phyloP scores from a whole-genome alignment of 2,113 vertebrate genomes.

The Cryptotis parvus region DNA sequence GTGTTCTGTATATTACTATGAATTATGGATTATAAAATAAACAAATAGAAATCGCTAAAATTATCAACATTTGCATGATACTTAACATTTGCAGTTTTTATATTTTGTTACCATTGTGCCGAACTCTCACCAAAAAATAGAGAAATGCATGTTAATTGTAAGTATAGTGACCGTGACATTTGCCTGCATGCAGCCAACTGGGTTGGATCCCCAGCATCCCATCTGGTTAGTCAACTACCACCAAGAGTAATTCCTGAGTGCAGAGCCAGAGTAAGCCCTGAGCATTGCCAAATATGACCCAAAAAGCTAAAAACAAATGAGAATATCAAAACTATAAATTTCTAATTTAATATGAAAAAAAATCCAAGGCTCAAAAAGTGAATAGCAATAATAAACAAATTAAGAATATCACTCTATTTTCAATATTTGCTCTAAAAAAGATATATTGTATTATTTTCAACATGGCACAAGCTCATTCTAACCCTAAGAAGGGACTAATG shows the following conservation, averaged over 20 bases:
- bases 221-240: no score
- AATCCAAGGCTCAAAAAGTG: not conserved
- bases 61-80: not conserved
- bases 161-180: not conserved
- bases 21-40: not conserved
- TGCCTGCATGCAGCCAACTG: no score
- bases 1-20: not conserved
- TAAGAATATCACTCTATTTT: not conserved
- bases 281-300: no score
- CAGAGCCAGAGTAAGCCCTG: no score
- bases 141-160: no score
- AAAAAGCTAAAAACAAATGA: no score
- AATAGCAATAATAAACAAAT: not conserved
- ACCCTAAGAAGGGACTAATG: not conserved
- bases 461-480: not conserved
- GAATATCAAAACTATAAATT: not conserved
- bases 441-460: not conserved
- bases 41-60: not conserved
- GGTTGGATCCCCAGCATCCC: no score
- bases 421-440: not conserved
- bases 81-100: not conserved
- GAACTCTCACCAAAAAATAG: not conserved
- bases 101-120: not conserved
- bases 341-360: slow-evolving; percentile 14
- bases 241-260: no score